Base-by-base conservation (phyloP, 2,888 invertebrate genomes). In the Lasioglossum calceatum region DNA sequence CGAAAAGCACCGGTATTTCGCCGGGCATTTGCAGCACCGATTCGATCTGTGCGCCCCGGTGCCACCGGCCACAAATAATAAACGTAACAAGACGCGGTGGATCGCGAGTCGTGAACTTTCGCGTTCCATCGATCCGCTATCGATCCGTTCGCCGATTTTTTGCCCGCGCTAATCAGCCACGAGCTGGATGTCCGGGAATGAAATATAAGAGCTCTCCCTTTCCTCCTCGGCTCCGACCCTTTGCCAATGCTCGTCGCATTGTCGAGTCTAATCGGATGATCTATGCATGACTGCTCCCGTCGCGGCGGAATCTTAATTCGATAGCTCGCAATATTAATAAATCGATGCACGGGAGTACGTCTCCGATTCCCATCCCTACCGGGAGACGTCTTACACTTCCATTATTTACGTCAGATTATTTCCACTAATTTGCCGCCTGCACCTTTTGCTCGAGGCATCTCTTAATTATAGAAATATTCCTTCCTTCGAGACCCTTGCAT, bases 241-340 rank as follows among this genome's bases (percentile, higher is more conserved):
- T 74, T 79, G 79, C 67, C 70, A 79, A 78, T 84, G 81, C 79
- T 84, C 88, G 82, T 82, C 84, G 80, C 87, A 81, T 86, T 91
- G 90, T 90, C 86, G 82, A 74, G 83, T 77, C 86, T 88, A 89
- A 90, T 90, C 90, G 91, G 83, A 90, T 85, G 86, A 89, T 91
- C 89, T 91, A 91, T 88, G 85, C 89, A 84, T 89, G 86, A 82
- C 88, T 91, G 86, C 80, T 74, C 80, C 82, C 82, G 79, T 61
- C 88, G 61, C 61, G 71, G 79, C 54, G 85, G 90, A 89, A 91
- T 90, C 88, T 90, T 91, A 91, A 90, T 91, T 88, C 86, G 88
- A 90, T 82, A 82, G 85, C 80, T 85, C 78, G 83, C 79, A 79
- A 89, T 90, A 90, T 90, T 91, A 91, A 89, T 90, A 89, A 91